Conservation (phyloP, 2,113 vertebrate species). For the Amblyornis subalaris region DNA sequence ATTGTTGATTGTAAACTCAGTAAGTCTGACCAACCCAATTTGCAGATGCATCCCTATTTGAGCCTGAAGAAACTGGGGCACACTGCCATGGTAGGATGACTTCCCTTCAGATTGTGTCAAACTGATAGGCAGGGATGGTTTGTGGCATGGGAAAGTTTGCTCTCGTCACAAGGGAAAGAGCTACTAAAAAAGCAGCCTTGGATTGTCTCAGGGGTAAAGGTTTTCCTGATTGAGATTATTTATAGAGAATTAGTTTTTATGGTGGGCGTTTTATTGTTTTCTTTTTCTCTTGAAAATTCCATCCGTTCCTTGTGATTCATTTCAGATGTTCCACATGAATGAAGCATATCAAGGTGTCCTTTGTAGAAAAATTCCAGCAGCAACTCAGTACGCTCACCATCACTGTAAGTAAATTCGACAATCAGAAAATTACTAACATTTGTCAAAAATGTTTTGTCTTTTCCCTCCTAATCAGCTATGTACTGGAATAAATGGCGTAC, state of each 20-base stretch:
- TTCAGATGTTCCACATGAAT: constrained; percentile 36
- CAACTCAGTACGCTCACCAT: not conserved
- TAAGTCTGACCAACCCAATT: not conserved
- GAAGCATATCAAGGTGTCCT: not conserved
- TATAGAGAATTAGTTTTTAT: constrained; percentile 41
- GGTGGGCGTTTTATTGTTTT: constrained; percentile 18
- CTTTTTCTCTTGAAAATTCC: constrained; percentile 39
- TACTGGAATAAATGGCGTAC: accelerated
- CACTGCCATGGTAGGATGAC: not conserved
- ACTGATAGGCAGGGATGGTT: not conserved
- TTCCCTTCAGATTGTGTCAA: not conserved
- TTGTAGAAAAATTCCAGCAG: not conserved
- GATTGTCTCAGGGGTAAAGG: constrained; percentile 10
- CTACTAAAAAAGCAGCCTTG: constrained; percentile 32
- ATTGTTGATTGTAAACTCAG: not conserved
- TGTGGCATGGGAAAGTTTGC: constrained; percentile 38
- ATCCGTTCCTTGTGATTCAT: not conserved
- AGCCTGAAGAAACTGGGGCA: not conserved
- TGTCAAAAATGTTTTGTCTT: not conserved
- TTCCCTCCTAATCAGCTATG: not conserved
- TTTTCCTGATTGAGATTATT: constrained; percentile 38
- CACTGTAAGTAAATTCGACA: constrained; percentile 22
- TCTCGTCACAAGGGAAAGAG: constrained; percentile 31
- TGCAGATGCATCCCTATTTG: not conserved
- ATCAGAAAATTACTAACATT: not conserved